Conservation (phyloP, 2,113 vertebrate genomes). For the Vidua chalybeata region DNA sequence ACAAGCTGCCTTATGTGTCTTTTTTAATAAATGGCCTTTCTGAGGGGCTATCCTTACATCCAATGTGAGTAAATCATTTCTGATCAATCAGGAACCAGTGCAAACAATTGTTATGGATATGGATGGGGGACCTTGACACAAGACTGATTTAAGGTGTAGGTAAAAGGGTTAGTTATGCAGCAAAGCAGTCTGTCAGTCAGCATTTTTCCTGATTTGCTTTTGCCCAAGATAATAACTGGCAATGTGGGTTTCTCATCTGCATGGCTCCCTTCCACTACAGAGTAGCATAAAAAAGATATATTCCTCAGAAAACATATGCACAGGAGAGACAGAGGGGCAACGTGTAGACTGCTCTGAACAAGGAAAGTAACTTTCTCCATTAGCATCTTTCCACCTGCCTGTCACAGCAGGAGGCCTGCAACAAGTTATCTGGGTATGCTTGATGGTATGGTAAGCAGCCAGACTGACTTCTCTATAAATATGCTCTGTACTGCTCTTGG, state of each 20-base stretch:
- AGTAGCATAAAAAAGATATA: neutral
- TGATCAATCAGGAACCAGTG: neutral
- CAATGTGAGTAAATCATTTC: neutral
- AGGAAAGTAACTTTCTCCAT: neutral
- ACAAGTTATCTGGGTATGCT: neutral
- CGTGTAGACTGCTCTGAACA: neutral
- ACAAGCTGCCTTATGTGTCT: neutral
- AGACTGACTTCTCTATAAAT: neutral
- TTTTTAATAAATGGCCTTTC: neutral
- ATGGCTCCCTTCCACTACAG: neutral
- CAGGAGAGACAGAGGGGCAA: fast-evolving
- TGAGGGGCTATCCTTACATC: neutral
- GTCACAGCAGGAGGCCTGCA: neutral
- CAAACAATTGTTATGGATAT: fast-evolving
- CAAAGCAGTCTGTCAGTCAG: neutral
- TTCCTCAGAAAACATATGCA: neutral
- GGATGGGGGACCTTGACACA: neutral
- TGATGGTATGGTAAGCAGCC: neutral
- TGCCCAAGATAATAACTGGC: neutral
- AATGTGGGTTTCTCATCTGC: neutral
- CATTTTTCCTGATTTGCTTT: neutral
- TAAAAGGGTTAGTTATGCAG: neutral
- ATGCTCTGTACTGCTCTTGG: neutral
- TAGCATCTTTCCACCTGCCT: neutral
- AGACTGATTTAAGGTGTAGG: neutral